Conservation (phyloP, 2,113 vertebrate genomes). For the Noturus placidus region DNA sequence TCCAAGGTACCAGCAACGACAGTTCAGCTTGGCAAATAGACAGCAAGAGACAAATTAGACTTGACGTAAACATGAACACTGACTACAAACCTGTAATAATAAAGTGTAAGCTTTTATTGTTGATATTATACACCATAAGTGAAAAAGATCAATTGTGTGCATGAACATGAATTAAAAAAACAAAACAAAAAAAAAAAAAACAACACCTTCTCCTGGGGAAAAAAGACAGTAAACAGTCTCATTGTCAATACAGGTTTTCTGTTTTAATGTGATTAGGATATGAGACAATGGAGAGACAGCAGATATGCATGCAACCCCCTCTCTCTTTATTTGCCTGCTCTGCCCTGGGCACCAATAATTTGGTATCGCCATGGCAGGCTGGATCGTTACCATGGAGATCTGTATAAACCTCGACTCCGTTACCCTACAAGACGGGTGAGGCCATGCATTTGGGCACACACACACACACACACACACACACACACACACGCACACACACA, state of each 20-base stretch:
- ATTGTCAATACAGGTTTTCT: slow-evolving; percentile 25
- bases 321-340: slow-evolving; percentile 16
- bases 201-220: not conserved
- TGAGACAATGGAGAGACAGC: slow-evolving; percentile 39
- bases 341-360: slow-evolving; percentile 65
- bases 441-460: slow-evolving; percentile 65
- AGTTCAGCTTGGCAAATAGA: not conserved
- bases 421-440: slow-evolving; percentile 74
- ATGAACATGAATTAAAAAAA: not conserved
- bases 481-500: slow-evolving; percentile 43
- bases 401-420: slow-evolving; percentile 74
- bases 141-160: not conserved
- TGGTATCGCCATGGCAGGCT: slow-evolving; percentile 66
- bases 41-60: not conserved
- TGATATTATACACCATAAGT: not conserved
- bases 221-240: not conserved
- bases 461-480: slow-evolving; percentile 47
- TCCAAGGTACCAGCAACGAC: not conserved
- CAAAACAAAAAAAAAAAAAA: not conserved
- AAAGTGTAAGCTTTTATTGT: not conserved
- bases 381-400: slow-evolving; percentile 83
- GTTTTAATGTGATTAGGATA: slow-evolving; percentile 49
- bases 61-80: not conserved
- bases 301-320: slow-evolving; percentile 38
- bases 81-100: not conserved